phyloP scores from a whole-genome alignment of 23 tunicate species.

The Phallusia fumigata region DNA sequence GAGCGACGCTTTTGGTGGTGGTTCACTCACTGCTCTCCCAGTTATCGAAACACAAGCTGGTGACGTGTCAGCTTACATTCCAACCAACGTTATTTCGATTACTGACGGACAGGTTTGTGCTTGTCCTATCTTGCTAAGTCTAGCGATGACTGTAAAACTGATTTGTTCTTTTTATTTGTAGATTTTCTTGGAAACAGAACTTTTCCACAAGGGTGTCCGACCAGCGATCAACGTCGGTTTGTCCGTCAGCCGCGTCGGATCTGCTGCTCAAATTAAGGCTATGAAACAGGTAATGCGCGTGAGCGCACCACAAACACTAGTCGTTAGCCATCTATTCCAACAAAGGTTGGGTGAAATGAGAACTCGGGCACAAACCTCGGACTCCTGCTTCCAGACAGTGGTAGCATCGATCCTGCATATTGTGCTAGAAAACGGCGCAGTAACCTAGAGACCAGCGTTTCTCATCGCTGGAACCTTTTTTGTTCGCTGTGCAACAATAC shows the following conservation, averaged over 20 bases:
- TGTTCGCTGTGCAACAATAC: constrained; percentile 4
- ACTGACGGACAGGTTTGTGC: constrained; percentile 97
- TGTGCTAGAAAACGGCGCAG: constrained; percentile 19
- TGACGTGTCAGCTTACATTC: constrained; percentile 99
- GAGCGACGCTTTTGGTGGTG: constrained; percentile 96
- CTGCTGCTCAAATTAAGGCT: constrained; percentile 99
- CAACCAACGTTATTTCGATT: constrained; percentile 99
- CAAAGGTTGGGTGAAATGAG: background rate
- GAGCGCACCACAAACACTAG: background rate
- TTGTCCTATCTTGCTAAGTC: background rate
- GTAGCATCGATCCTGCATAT: constrained; percentile 8
- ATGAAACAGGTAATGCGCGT: constrained; percentile 86
- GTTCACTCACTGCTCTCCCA: constrained; percentile 98
- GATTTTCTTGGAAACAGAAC: constrained; percentile 99
- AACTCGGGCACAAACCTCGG: background rate
- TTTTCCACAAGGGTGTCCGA: constrained; percentile 99
- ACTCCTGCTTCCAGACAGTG: background rate
- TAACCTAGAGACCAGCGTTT: constrained; percentile 22
- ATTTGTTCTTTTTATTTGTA: background rate
- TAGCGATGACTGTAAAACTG: background rate
- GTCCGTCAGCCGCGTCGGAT: constrained; percentile 99
- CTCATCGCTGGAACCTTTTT: background rate
- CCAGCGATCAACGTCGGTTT: constrained; percentile 99
- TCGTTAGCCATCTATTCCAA: background rate
- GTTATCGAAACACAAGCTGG: constrained; percentile 99